Conservation (phyloP, 1,140 invertebrate species). For the Ephestia elutella region DNA sequence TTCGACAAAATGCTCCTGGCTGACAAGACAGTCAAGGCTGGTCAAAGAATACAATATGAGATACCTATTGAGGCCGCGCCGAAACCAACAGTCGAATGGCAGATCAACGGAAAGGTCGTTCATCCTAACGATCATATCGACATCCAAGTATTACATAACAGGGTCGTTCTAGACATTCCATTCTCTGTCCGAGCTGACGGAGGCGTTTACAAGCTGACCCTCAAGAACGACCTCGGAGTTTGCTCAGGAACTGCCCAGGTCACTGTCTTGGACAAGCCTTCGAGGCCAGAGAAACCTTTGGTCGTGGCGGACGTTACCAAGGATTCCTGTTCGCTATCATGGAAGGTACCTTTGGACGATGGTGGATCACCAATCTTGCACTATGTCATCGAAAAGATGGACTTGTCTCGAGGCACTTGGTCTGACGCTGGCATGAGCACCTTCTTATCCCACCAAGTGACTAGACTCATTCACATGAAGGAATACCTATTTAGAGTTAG, state of each 20-base stretch:
- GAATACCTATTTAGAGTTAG: slow-evolving; percentile 94
- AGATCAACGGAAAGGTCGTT: slow-evolving; percentile 87
- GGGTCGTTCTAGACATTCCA: slow-evolving; percentile 90
- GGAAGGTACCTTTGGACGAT: slow-evolving; percentile 90
- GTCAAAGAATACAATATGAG: slow-evolving; percentile 90
- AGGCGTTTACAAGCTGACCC: slow-evolving; percentile 88
- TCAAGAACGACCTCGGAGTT: slow-evolving; percentile 89
- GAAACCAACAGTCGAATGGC: slow-evolving; percentile 91
- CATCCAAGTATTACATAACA: slow-evolving; percentile 81
- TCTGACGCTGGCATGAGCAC: slow-evolving; percentile 93
- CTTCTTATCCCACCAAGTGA: slow-evolving; percentile 87
- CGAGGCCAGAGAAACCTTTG: slow-evolving; percentile 89
- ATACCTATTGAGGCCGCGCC: slow-evolving; percentile 92
- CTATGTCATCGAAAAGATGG: slow-evolving; percentile 98
- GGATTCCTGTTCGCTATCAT: slow-evolving; percentile 89
- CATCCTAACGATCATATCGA: slow-evolving; percentile 81
- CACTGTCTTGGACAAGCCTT: slow-evolving; percentile 91
- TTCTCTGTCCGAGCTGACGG: slow-evolving; percentile 87
- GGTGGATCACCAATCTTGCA: slow-evolving; percentile 96
- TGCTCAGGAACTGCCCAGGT: slow-evolving; percentile 89
- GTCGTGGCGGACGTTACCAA: slow-evolving; percentile 90
- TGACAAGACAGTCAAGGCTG: slow-evolving; percentile 92
- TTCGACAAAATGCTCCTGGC: slow-evolving; percentile 89
- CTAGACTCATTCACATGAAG: slow-evolving; percentile 91
- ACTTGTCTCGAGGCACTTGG: slow-evolving; percentile 95